These are phyloP conservation scores for Sarcophaga peregrina DNA, from an alignment of 1,140 invertebrate species.

Conservation along the genomic window DNA sequence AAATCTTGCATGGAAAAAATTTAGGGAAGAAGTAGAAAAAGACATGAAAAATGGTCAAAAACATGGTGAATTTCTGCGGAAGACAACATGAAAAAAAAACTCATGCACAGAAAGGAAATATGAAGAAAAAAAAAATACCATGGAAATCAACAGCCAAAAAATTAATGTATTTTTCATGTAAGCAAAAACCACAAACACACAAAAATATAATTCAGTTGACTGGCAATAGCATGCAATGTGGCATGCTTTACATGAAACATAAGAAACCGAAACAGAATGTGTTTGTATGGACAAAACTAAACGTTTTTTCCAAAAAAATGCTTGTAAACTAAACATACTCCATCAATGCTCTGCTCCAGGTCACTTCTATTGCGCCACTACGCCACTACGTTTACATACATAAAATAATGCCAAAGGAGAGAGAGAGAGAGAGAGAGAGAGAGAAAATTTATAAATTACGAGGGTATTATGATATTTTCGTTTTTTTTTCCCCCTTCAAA, in stretches of 20 bases:
- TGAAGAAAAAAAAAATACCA: no score
- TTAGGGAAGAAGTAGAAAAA: background rate
- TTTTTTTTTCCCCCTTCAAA: no score
- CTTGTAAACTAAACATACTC: background rate
- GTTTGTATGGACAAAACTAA: background rate
- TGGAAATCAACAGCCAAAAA: background rate
- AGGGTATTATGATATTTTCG: no score
- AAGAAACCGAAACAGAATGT: background rate
- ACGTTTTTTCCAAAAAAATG: background rate
- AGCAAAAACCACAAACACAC: background rate
- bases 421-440: no score
- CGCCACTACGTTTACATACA: no score
- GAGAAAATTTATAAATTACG: no score
- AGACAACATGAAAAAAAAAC: background rate
- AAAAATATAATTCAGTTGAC: no score
- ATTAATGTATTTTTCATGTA: constrained; percentile 16
- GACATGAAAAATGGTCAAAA: background rate
- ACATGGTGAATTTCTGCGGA: background rate
- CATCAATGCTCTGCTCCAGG: no score
- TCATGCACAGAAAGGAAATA: no score
- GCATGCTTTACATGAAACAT: background rate
- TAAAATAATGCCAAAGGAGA: no score
- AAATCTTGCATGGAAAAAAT: background rate
- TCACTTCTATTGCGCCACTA: no score
- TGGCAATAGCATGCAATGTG: background rate